A percentile compares a stretch with the other conserved stretches of the same genome.
Conservation (phyloP, 2,797 vertebrate species). For the Enteromius anoplus region DNA sequence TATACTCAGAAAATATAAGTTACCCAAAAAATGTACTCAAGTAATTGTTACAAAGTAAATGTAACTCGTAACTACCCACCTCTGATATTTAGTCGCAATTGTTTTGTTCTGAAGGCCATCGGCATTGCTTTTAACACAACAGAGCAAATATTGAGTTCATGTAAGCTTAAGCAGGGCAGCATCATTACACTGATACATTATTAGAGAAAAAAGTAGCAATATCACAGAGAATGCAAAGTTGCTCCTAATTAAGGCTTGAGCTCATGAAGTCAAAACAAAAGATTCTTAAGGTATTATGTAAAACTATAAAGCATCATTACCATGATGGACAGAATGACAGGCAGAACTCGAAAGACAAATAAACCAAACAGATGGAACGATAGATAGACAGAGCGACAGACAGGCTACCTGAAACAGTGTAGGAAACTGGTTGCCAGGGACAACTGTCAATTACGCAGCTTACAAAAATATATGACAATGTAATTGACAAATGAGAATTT, state of each 20-base stretch:
- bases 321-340: background rate
- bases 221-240: background rate
- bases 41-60: too few relatives aligned
- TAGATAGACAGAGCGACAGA: background rate
- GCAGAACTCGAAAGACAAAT: background rate
- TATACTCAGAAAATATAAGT: too few relatives aligned
- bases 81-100: background rate
- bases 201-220: background rate
- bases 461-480: background rate
- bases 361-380: background rate
- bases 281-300: background rate
- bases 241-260: background rate
- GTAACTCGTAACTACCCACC: too few relatives aligned
- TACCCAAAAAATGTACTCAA: too few relatives aligned
- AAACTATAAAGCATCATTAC: background rate
- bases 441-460: background rate
- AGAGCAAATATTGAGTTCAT: background rate
- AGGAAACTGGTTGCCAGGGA: background rate
- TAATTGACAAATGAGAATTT: background rate
- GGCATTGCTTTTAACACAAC: background rate
- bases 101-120: background rate
- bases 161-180: background rate
- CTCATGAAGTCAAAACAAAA: background rate
- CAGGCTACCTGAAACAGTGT: background rate
- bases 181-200: constrained; percentile 12